Evolutionary conservation across 2,113 vertebrate species (phyloP), one percentile per base, ranked within the genome.

Genomic region (Orcinus orca): DNA sequence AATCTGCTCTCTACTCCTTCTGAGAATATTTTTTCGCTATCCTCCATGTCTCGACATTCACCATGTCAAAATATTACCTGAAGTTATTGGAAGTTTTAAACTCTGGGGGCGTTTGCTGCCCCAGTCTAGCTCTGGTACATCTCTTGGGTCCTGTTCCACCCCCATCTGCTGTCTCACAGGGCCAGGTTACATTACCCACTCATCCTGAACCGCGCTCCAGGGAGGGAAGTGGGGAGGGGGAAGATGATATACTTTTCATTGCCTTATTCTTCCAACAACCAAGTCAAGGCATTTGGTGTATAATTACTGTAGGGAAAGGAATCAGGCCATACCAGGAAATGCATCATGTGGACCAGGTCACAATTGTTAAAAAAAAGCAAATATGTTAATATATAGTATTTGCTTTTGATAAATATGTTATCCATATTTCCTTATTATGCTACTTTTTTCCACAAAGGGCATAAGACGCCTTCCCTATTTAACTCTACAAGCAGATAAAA

Each of bases 121-220:
- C 3, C 8, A 8, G 1, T 33, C 1, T 77, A 31, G 62, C 23
- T 70, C 47, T 53, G 13, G 10, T 6, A 0, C 8, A 5, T 84
- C 62, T 17, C n/a, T 58, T 44, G 47, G 3, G 3, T 53, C 18
- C 14, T 44, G 0, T 41, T 55, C 23, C 10, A 36, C 14, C 13
- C 25, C 23, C 4, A 4, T 55, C 26, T 65, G 14, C 31, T 1
- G 8, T 8, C 63, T 50, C 47, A 18, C 26, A 68, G 53, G 60
- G 53, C 55, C 18, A 20, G 26, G 11, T 41, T 74, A 15, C 5
- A 26, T 25, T 8, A 18, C 23, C 21, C 4, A 3, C 23, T 60
- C 8, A 0, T 26, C 29, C 26, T 38, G 36, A 53, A 14, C 21
- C 9, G 7, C 6, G 2, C 18, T 36, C 2, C 13, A 18, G 0